Percentiles rank a stretch among this genome's conserved stretches.
Conservation (phyloP, 2,797 vertebrate genomes). For the Micromesistius poutassou region DNA sequence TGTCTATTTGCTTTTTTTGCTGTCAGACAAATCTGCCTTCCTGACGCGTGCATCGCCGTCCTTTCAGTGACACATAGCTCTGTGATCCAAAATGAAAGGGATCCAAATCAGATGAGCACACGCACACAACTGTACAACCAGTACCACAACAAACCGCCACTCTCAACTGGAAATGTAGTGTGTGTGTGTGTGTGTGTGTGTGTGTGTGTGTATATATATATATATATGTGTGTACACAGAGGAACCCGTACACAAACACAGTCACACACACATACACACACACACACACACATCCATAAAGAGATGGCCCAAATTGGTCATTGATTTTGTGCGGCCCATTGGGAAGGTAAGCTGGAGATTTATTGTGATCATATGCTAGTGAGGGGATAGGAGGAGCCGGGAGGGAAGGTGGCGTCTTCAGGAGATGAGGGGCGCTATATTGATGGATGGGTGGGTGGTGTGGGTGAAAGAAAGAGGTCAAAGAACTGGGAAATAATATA, state of each 20-base stretch:
- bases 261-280: not conserved
- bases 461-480: constrained; percentile 34
- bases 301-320: constrained; percentile 59
- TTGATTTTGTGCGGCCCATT: constrained; percentile 60
- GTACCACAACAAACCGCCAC: not conserved
- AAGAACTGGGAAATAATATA: constrained; percentile 41
- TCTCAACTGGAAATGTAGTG: not conserved
- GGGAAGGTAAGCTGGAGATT: constrained; percentile 59
- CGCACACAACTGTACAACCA: not conserved
- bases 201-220: not conserved
- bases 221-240: not conserved
- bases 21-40: constrained; percentile 47
- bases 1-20: constrained; percentile 67
- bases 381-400: constrained; percentile 37
- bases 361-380: constrained; percentile 48
- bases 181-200: not conserved
- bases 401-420: constrained; percentile 5
- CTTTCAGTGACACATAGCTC: not conserved
- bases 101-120: not conserved
- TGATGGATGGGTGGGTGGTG: constrained; percentile 39
- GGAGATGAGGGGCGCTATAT: constrained; percentile 30
- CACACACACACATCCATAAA: constrained; percentile 25
- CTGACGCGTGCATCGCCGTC: constrained; percentile 21
- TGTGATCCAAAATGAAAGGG: not conserved
- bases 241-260: constrained; percentile 18